phyloP scores from a whole-genome alignment of 2,888 invertebrate species.

The Scaptomyza parva region DNA sequence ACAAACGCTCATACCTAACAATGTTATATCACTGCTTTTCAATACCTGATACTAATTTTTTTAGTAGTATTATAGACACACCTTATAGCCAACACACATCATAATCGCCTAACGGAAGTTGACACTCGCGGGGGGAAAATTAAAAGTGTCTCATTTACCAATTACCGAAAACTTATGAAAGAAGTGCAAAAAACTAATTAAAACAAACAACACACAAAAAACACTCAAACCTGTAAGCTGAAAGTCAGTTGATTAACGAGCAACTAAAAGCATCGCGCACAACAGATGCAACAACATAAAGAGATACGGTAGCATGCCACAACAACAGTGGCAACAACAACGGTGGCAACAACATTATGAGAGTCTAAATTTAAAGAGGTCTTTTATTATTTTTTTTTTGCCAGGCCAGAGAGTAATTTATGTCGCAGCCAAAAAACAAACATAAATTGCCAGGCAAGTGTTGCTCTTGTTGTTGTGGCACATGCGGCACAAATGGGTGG shows the following conservation, averaged over 20 bases:
- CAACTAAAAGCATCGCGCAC: slow-evolving; percentile 43
- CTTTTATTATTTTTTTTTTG: too few species aligned
- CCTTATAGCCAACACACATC: not conserved
- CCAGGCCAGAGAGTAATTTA: slow-evolving; percentile 58
- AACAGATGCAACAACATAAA: slow-evolving; percentile 19
- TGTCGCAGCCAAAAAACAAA: slow-evolving; percentile 69
- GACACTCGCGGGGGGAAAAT: slow-evolving; percentile 9
- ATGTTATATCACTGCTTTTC: not conserved
- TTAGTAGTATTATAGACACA: too few species aligned
- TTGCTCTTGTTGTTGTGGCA: slow-evolving; percentile 25
- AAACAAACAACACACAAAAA: slow-evolving; percentile 26
- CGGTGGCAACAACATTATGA: slow-evolving; percentile 14
- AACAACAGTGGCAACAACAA: slow-evolving; percentile 12
- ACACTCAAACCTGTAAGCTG: slow-evolving; percentile 31
- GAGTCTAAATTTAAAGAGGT: slow-evolving; percentile 74
- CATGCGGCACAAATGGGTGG: slow-evolving; percentile 39
- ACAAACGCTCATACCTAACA: too few species aligned
- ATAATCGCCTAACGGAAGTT: slow-evolving; percentile 5
- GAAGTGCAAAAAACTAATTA: slow-evolving; percentile 55
- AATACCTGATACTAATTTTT: not conserved
- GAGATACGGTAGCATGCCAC: slow-evolving; percentile 35
- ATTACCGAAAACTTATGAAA: slow-evolving; percentile 23
- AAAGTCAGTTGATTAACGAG: slow-evolving; percentile 62
- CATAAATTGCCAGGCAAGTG: slow-evolving; percentile 69
- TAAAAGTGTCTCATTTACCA: slow-evolving; percentile 8